Conservation (phyloP, 1,140 invertebrate species). For the Dysdera silvatica region DNA sequence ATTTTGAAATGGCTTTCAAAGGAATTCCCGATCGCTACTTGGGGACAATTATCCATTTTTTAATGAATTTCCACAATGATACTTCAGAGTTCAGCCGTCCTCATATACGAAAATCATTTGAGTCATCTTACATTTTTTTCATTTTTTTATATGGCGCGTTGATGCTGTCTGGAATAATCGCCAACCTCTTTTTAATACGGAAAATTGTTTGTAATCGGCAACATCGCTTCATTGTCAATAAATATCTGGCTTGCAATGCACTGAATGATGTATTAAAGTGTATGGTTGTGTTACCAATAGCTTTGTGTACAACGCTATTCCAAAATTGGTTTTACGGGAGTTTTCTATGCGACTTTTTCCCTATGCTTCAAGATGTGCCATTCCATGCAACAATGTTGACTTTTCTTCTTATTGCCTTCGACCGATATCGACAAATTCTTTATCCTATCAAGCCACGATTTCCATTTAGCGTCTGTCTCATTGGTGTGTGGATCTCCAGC, state of each 20-base stretch:
- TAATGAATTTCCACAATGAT: constrained; percentile 31
- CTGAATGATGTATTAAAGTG: constrained; percentile 61
- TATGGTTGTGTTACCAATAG: constrained; percentile 57
- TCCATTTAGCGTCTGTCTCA: constrained; percentile 56
- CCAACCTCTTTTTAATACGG: constrained; percentile 54
- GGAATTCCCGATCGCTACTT: constrained; percentile 22
- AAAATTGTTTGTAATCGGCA: constrained; percentile 54
- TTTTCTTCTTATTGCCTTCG: constrained; percentile 59
- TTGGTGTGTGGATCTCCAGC: constrained; percentile 60
- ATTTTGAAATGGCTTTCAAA: constrained; percentile 17
- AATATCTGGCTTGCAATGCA: constrained; percentile 59
- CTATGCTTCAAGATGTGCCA: constrained; percentile 65
- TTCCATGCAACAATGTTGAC: constrained; percentile 61
- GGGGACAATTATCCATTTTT: constrained; percentile 28
- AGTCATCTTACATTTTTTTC: constrained; percentile 54
- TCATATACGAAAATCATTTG: constrained; percentile 39
- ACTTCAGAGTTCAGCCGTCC: constrained; percentile 40
- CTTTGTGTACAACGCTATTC: constrained; percentile 58
- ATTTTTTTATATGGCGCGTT: constrained; percentile 56
- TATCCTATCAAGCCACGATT: constrained; percentile 56
- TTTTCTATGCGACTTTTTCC: constrained; percentile 63
- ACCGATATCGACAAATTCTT: constrained; percentile 56
- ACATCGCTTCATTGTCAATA: constrained; percentile 56
- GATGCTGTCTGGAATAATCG: constrained; percentile 50
- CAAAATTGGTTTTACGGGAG: constrained; percentile 67